Evolutionary conservation across 2,888 invertebrate genomes (phyloP).

Genomic region (Drosophila nigricruria): DNA sequence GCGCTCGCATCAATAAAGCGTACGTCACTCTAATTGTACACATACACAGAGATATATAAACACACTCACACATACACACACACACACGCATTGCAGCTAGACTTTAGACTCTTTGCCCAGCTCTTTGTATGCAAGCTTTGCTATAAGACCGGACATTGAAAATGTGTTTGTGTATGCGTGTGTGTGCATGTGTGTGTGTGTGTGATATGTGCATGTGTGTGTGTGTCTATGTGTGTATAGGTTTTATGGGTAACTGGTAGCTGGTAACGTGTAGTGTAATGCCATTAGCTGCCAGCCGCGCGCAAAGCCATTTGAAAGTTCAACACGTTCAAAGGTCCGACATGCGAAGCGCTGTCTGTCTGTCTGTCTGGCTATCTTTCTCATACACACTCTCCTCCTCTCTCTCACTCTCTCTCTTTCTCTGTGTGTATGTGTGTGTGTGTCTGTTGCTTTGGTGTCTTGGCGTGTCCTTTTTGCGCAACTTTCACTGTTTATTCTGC

Average conservation of each 20-base stretch:
- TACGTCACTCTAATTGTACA: constrained; percentile 77
- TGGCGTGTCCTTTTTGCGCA: constrained; percentile 76
- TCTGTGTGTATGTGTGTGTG: background rate
- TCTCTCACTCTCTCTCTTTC: constrained; percentile 4
- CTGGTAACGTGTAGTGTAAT: constrained; percentile 66
- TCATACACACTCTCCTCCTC: constrained; percentile 1
- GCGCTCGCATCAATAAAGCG: constrained; percentile 78
- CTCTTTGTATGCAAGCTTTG: constrained; percentile 59
- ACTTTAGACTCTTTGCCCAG: constrained; percentile 45
- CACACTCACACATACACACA: constrained; percentile 9
- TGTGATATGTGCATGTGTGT: background rate
- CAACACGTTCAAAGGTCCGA: constrained; percentile 80
- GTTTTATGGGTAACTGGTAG: constrained; percentile 38
- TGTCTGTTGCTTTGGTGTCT: constrained; percentile 52
- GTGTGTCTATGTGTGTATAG: background rate
- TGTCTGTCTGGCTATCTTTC: background rate
- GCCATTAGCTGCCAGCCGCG: constrained; percentile 80
- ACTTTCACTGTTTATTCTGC: constrained; percentile 81
- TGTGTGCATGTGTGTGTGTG: background rate
- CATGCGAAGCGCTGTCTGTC: constrained; percentile 56
- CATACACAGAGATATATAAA: constrained; percentile 3
- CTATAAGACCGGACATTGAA: constrained; percentile 13
- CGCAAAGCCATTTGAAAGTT: constrained; percentile 81
- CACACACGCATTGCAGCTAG: constrained; percentile 36
- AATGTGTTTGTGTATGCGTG: constrained; percentile 12